A percentile compares a stretch with the other conserved stretches of the same genome.
These are phyloP conservation scores for Malurus cyaneus DNA, from an alignment of 2,113 vertebrate genomes.

Conservation along the genomic window DNA sequence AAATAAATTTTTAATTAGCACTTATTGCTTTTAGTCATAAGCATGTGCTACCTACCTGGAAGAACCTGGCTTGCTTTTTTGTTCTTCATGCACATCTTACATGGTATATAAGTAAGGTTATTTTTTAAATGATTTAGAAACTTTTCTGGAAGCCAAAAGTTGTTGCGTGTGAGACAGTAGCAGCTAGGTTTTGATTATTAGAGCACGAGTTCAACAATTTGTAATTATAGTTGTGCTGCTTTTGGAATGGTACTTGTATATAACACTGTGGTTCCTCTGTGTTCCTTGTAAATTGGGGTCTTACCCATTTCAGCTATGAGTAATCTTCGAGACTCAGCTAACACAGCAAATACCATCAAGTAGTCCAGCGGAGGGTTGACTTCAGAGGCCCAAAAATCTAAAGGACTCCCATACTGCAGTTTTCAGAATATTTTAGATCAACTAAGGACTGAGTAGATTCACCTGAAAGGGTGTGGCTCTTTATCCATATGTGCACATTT, in stretches of 20 bases:
- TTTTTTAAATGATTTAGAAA: not conserved
- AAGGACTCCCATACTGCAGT: not conserved
- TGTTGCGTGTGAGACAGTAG: accelerated
- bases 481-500: not conserved
- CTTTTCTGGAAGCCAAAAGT: not conserved
- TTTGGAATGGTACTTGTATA: not conserved
- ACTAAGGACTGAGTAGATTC: not conserved
- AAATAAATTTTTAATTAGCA: not conserved
- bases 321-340: not conserved
- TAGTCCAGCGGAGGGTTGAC: not conserved
- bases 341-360: not conserved
- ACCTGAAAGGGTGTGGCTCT: not conserved
- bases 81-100: not conserved
- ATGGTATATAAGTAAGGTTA: not conserved
- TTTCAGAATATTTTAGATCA: not conserved
- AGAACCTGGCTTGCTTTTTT: not conserved
- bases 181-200: not conserved
- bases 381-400: not conserved
- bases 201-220: not conserved
- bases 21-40: not conserved
- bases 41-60: not conserved
- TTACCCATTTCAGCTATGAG: not conserved
- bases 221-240: not conserved
- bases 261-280: not conserved
- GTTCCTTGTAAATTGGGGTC: not conserved